Evolutionary conservation across 2,113 vertebrate genomes (phyloP).

Genomic region (Alosa alosa): DNA sequence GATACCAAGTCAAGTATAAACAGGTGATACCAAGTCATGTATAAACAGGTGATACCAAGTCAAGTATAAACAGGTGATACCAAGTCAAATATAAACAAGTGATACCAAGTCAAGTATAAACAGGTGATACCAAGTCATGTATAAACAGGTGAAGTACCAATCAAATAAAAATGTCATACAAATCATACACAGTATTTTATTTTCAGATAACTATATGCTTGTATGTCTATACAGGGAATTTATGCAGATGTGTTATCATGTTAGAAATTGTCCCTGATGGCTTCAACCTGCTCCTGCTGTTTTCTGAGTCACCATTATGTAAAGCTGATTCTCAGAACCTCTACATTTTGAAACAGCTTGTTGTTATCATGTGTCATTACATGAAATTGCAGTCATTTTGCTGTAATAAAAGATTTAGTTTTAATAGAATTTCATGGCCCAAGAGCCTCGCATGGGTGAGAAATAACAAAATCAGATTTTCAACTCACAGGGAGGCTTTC

Average conservation of each 20-base stretch:
- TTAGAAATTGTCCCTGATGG: not conserved
- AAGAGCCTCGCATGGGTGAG: not conserved
- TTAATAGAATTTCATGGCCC: not conserved
- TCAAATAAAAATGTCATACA: too few species aligned
- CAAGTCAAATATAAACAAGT: too few species aligned
- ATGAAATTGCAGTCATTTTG: not conserved
- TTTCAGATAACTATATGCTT: too few species aligned
- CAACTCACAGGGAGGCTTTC: not conserved
- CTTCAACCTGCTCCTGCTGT: not conserved
- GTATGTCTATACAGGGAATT: too few species aligned
- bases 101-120: too few species aligned
- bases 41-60: too few species aligned
- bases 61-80: too few species aligned
- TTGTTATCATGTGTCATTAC: not conserved
- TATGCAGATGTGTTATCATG: not conserved
- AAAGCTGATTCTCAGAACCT: not conserved
- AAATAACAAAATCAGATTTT: slow-evolving; percentile 1
- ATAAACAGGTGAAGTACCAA: too few species aligned
- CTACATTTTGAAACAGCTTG: not conserved
- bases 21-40: too few species aligned
- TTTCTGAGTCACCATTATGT: not conserved
- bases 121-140: too few species aligned
- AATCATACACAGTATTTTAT: too few species aligned
- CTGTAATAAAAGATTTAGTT: not conserved
- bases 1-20: too few species aligned